Conservation (phyloP, 2,113 vertebrate genomes). For the Fregetta grallaria region DNA sequence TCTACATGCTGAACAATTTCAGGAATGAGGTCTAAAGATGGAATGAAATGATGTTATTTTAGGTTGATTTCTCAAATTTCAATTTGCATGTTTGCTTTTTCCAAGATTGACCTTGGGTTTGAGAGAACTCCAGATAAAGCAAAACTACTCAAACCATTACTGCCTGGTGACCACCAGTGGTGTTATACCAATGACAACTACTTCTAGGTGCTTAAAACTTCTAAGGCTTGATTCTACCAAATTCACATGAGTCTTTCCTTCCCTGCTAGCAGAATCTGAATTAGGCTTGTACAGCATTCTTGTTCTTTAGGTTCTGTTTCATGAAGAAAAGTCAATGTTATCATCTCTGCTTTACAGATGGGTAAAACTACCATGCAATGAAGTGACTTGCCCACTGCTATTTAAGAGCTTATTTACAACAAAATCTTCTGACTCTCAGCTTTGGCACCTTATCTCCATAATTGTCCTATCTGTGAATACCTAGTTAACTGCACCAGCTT, state of each 20-base stretch:
- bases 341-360: not conserved
- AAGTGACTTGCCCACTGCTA: not conserved
- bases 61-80: not conserved
- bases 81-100: not conserved
- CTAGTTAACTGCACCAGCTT: slow-evolving; percentile 1
- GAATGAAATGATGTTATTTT: not conserved
- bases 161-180: not conserved
- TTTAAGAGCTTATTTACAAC: not conserved
- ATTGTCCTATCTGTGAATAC: not conserved
- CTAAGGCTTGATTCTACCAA: not conserved
- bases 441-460: not conserved
- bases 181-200: not conserved
- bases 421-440: not conserved
- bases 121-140: not conserved
- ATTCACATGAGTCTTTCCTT: not conserved
- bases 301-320: not conserved
- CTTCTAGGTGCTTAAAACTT: not conserved
- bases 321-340: not conserved
- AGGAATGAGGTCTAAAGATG: not conserved
- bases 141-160: not conserved
- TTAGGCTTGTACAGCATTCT: not conserved
- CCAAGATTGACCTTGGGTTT: not conserved
- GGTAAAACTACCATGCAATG: not conserved
- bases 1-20: not conserved
- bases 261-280: not conserved